Base-by-base conservation (phyloP, 2,888 invertebrate genomes). In the Eubasilissa splendida region DNA sequence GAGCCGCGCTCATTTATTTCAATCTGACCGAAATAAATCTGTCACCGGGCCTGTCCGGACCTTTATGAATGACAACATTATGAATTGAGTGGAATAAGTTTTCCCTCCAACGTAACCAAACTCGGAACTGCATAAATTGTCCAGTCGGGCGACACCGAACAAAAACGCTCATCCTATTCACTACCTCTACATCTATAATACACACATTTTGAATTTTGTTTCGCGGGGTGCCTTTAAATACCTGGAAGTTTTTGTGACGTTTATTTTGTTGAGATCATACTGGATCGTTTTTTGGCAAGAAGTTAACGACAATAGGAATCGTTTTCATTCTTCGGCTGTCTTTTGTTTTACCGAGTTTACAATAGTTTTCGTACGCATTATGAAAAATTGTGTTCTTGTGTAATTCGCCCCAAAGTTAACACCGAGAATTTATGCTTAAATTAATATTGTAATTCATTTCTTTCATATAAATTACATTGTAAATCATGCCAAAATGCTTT, bases 11-110 rank as follows among this genome's bases (percentile, higher is more conserved):
- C 82, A 77, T 82, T 82, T 80, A 80, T 82, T 82, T 82, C 80
- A 80, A 77, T 80, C 80, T 80, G 77, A 76, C 80, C 80, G 77
- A 80, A 82, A 82, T 80, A 82, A 82, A 81, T 81, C 82, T 77
- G 82, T 82, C 82, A 82, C 76, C 80, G 65, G 50, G 42, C 71
- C 58, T 54, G 66, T 63, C 66, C 74, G 68, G 74, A 54, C 59
- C 81, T 77, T 81, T 79, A 81, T 81, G 79, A 81, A 81, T 81
- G 79, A 81, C 81, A 79, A 60, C 59, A 59, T 81, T 81, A 79
- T 81, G 79, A 81, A 79, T 81, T 65, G 78, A 73, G 63, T 59
- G 31, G 77, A 80, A 77, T 80, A 79, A 79, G 65, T 79, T 79
- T 79, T 78, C 70, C 79, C 74, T 63, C 54, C 70, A 70, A 53